Evolutionary conservation across 2,113 vertebrate species (phyloP), one percentile per base, ranked within the genome.

Genomic region (Neogobius melanostomus): DNA sequence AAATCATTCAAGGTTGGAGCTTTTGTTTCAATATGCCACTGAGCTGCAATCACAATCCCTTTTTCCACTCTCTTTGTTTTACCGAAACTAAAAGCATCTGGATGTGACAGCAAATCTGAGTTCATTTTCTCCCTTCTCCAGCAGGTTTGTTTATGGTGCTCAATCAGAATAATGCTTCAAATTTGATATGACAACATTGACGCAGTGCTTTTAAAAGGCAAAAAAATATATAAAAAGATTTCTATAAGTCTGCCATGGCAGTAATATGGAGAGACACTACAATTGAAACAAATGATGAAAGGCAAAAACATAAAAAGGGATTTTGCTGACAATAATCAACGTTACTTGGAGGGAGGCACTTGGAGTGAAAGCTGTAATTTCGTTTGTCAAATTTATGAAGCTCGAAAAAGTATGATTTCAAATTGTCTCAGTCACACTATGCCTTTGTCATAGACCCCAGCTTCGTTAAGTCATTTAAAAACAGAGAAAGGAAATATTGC

Each of bases 131-230:
- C 11, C 17, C 53, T 60, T 60, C 57, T 61, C 42, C 15, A 85
- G 91, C 91, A 91, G 85, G 71, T 88, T 61, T 92, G 90, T 92
- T 92, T 92, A 93, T 93, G 91, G 87, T 91, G 90, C 93, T 93
- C 87, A 9, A 84, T 93, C 92, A 92, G 86, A 82, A 82, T 87
- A 90, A 90, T 89, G 89, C 61, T 79, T 90, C 85, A 90, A 91
- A 94, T 94, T 73, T 82, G 88, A 93, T 90, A 93, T 88, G 89
- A 93, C 67, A 92, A 86, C 86, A 82, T 72, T 88, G 89, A 87
- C 50, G 81, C 85, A 79, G 82, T 77, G 78, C 52, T 84, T 92
- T 85, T 90, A 82, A 56, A 56, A 76, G 89, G 87, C 81, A 89
- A 93, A 88, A 64, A 48, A 28, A 16, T 17, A 11, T 17, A 16